Percentiles rank a stretch among this genome's conserved stretches.
These are phyloP conservation scores for Hemaris fuciformis DNA, from an alignment of 2,888 invertebrate genomes.

Conservation along the genomic window DNA sequence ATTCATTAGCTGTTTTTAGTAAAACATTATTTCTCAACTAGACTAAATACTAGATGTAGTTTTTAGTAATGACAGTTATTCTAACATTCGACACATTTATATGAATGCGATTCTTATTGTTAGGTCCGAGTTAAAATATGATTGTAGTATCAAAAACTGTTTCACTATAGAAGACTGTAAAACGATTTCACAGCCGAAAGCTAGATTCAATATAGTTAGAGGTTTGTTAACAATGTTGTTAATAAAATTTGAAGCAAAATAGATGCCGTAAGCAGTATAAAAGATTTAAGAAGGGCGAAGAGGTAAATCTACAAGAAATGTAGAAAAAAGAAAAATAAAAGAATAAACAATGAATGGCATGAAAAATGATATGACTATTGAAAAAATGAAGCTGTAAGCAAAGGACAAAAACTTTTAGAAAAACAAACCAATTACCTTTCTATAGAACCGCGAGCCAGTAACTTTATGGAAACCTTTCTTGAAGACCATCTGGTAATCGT, in stretches of 20 bases:
- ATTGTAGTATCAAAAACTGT: too few relatives aligned
- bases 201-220: too few relatives aligned
- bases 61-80: too few relatives aligned
- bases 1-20: too few relatives aligned
- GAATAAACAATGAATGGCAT: background rate
- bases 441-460: constrained; percentile 91
- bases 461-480: constrained; percentile 94
- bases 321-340: background rate
- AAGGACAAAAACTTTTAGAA: constrained; percentile 16
- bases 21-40: background rate
- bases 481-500: constrained; percentile 92
- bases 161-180: too few relatives aligned
- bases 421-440: constrained; percentile 84
- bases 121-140: too few relatives aligned
- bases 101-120: too few relatives aligned
- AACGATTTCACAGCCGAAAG: too few relatives aligned
- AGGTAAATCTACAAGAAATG: constrained; percentile 25
- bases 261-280: background rate
- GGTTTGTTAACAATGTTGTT: too few relatives aligned
- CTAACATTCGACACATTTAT: too few relatives aligned
- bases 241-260: background rate
- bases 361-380: constrained; percentile 1
- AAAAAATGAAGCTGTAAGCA: constrained; percentile 17
- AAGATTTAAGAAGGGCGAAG: constrained; percentile 48
- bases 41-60: too few relatives aligned